Percentiles rank a stretch among this genome's conserved stretches.
phyloP scores from a whole-genome alignment of 2,888 invertebrate species.

The Ornithoptera alexandrae region DNA sequence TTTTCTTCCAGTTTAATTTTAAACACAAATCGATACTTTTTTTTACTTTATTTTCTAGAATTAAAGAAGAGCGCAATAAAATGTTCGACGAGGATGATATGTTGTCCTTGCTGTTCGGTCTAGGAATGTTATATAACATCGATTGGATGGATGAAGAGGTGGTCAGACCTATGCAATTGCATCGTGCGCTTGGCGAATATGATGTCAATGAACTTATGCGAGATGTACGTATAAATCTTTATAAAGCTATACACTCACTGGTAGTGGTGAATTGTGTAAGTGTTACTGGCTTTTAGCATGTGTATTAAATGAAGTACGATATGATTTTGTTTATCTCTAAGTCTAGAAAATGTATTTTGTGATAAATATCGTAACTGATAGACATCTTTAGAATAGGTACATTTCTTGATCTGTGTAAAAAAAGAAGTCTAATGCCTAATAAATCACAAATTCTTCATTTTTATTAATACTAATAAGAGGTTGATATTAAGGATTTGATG shows the following conservation, averaged over 20 bases:
- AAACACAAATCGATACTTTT: too few relatives aligned
- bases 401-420: too few relatives aligned
- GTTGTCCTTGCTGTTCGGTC: slow-evolving; percentile 55
- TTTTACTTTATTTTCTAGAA: slow-evolving; percentile 38
- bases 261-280: slow-evolving; percentile 9
- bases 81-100: slow-evolving; percentile 60
- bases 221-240: slow-evolving; percentile 46
- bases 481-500: too few relatives aligned
- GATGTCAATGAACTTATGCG: slow-evolving; percentile 62
- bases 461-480: too few relatives aligned
- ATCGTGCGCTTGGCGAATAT: slow-evolving; percentile 65
- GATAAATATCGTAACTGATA: not conserved
- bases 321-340: not conserved
- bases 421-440: too few relatives aligned
- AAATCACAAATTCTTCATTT: too few relatives aligned
- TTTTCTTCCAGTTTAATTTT: too few relatives aligned
- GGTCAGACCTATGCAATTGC: slow-evolving; percentile 51
- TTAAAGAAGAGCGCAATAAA: slow-evolving; percentile 60
- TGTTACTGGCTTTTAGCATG: not conserved
- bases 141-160: slow-evolving; percentile 48
- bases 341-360: not conserved
- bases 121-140: slow-evolving; percentile 64
- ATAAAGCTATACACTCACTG: slow-evolving; percentile 21
- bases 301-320: not conserved
- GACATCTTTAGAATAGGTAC: not conserved